A percentile compares a stretch with the other conserved stretches of the same genome.
These are phyloP conservation scores for Nannoperca australis DNA, from an alignment of 2,797 vertebrate genomes.

Conservation along the genomic window DNA sequence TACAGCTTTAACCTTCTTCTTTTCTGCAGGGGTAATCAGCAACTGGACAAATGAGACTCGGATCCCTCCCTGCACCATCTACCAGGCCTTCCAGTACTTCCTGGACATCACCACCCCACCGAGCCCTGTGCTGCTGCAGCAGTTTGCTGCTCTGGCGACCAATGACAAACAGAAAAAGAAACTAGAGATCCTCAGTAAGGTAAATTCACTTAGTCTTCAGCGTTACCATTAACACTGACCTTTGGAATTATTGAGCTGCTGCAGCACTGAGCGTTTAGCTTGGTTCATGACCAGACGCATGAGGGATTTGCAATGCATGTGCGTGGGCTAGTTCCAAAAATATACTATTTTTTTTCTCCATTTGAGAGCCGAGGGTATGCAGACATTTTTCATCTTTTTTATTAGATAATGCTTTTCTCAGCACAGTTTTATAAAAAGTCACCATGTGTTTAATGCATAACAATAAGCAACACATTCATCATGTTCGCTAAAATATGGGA, in stretches of 20 bases:
- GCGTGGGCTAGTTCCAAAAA: constrained; percentile 15
- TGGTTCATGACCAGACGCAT: constrained; percentile 11
- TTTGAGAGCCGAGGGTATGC: constrained; percentile 20
- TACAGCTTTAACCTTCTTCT: not conserved
- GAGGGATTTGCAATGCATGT: not conserved
- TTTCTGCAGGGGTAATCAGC: constrained; percentile 91
- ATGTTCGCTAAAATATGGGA: constrained; percentile 46
- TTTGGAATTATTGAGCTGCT: constrained; percentile 34
- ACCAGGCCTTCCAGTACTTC: constrained; percentile 96
- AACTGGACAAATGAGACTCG: constrained; percentile 95
- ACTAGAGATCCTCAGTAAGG: constrained; percentile 96
- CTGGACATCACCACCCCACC: constrained; percentile 98
- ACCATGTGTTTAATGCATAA: constrained; percentile 25
- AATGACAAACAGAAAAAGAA: constrained; percentile 93
- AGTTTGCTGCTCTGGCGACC: constrained; percentile 94
- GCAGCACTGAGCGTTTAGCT: constrained; percentile 5
- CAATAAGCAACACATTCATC: constrained; percentile 28
- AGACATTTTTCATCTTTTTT: constrained; percentile 19
- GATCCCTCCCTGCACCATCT: constrained; percentile 96
- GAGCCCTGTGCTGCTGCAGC: constrained; percentile 93
- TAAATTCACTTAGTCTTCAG: constrained; percentile 67
- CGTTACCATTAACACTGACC: constrained; percentile 6
- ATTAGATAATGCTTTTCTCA: constrained; percentile 11
- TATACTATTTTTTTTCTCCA: not conserved
- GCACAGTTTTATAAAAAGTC: constrained; percentile 13